Conservation (phyloP, 2,888 invertebrate genomes). For the Synanthedon tipuliformis region DNA sequence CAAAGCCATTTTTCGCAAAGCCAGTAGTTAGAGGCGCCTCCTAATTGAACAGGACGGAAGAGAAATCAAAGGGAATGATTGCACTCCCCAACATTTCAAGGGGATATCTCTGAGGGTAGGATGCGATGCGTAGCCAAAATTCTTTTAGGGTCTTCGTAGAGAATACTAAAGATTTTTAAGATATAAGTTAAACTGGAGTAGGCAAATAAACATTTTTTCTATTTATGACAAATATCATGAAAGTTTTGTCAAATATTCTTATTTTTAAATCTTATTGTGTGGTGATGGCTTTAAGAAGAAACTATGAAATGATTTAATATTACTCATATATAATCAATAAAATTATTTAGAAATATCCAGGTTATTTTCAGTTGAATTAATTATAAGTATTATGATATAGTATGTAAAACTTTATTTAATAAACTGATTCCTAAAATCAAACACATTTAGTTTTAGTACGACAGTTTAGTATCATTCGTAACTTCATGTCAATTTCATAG, state of each 20-base stretch:
- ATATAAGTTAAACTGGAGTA: not conserved
- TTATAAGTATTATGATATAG: too few relatives aligned
- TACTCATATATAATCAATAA: too few relatives aligned
- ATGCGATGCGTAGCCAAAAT: constrained; percentile 58
- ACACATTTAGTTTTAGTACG: too few relatives aligned
- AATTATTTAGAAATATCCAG: too few relatives aligned
- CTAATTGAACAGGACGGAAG: constrained; percentile 67
- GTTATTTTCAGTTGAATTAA: too few relatives aligned
- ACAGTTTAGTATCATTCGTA: constrained; percentile 6
- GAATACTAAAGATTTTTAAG: not conserved
- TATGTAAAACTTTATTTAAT: too few relatives aligned
- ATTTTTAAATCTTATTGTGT: too few relatives aligned
- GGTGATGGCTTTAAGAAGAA: too few relatives aligned
- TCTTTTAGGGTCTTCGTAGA: constrained; percentile 32
- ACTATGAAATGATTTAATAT: too few relatives aligned
- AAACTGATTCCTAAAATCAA: too few relatives aligned
- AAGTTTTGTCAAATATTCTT: too few relatives aligned
- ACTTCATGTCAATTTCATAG: constrained; percentile 17
- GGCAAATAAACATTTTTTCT: not conserved
- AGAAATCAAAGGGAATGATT: constrained; percentile 67
- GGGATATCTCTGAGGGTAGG: constrained; percentile 49
- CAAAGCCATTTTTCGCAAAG: constrained; percentile 36
- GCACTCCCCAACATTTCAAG: constrained; percentile 57
- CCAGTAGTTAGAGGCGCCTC: constrained; percentile 52
- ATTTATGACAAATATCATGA: too few relatives aligned